Base-by-base conservation (phyloP, 1,140 invertebrate genomes). In the Spodoptera frugiperda region DNA sequence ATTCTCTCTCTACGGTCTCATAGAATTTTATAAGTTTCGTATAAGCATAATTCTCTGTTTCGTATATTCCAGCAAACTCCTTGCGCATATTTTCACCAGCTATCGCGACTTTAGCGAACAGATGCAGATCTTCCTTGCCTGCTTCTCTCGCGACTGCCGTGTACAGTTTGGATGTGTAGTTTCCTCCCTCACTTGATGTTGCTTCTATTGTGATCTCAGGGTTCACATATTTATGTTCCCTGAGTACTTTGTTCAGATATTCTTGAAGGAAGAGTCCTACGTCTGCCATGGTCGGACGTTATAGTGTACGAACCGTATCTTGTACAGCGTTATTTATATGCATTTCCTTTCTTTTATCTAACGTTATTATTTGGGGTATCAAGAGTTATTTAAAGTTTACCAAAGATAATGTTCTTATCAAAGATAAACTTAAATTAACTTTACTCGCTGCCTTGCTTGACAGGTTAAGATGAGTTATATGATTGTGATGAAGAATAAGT, bases 101-200 rank as follows among this genome's bases (percentile, higher is more conserved):
- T 3, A 44, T 74, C 0, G 87, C 83, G 0, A 91, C 83, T 84
- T 92, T 92, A 0, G 85, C 83, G 57, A 92, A 92, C 1, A 92
- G 39, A 14, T 85, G 83, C 0, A 91, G 44, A 44, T 53, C 30
- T 8, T 86, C 82, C 59, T 83, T 71, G 5, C 53, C 55, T 82
- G 86, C 2, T 17, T 76, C 71, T 1, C 76, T 67, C 10, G 86
- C 71, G 3, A 79, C 84, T 8, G 76, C 82, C 4, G 61, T 61
- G 46, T 76, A 88, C 2, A 90, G 46, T n/a, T 70, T 57, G 8
- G 86, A 84, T 6, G 85, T 86, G 65, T 83, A 89, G 49, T 88
- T 89, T 0, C 83, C 88, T 3, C 88, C 88, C 0, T 71, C 84
- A 12, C 48, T 70, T 3, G 49, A 54, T 33, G 39, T 70, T 30